Evolutionary conservation across 2,888 invertebrate genomes (phyloP).

Genomic region (Drosophila anomalipes): DNA sequence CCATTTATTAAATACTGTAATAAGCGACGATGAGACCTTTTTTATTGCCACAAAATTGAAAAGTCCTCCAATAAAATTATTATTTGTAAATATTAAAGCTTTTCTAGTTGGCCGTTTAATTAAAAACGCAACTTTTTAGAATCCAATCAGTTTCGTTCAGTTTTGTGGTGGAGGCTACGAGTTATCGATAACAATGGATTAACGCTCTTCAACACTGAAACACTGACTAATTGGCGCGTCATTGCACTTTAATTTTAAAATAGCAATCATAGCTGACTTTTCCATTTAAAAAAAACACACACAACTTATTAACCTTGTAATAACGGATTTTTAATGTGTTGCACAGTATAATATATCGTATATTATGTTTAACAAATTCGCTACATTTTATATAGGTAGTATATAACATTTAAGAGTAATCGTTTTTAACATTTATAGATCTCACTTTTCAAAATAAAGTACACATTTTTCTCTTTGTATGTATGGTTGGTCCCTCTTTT

Average conservation of each 20-base stretch:
- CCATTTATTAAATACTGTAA: neutral
- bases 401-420: conserved; percentile 52
- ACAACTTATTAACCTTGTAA: conserved; percentile 55
- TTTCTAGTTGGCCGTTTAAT: too few species aligned
- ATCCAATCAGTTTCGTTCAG: neutral
- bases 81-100: too few species aligned
- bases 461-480: conserved; percentile 62
- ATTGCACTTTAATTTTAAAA: neutral
- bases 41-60: neutral
- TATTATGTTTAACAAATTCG: conserved; percentile 64
- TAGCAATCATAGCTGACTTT: neutral
- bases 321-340: conserved; percentile 70
- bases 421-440: conserved; percentile 67
- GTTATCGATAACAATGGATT: conserved; percentile 8
- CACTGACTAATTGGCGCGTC: neutral
- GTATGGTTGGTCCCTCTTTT: conserved; percentile 75
- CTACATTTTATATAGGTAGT: conserved; percentile 58
- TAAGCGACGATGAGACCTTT: neutral
- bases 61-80: neutral
- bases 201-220: conserved; percentile 10
- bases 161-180: neutral
- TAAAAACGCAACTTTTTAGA: neutral
- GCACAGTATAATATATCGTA: conserved; percentile 60
- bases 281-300: neutral
- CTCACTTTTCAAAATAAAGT: conserved; percentile 74